Percentiles rank a stretch among this genome's conserved stretches.
Conservation (phyloP, 2,888 invertebrate species). For the Ommatoiulus sabulosus region DNA sequence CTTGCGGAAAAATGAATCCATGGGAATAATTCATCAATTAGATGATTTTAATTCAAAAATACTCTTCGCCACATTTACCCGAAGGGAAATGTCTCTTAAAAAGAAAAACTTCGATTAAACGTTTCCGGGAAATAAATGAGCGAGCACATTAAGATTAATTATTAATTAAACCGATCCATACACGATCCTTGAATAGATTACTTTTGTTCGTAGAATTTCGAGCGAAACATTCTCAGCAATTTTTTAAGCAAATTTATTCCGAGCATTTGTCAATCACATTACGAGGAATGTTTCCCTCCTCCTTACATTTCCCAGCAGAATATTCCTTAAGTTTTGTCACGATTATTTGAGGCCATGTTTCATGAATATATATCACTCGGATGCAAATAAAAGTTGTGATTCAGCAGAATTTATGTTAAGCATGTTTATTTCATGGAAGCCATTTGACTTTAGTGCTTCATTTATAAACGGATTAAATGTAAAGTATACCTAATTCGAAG, state of each 20-base stretch:
- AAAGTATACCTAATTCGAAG: constrained; percentile 27
- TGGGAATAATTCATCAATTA: constrained; percentile 40
- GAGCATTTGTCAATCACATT: constrained; percentile 44
- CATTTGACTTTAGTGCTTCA: constrained; percentile 32
- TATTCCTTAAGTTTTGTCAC: constrained; percentile 29
- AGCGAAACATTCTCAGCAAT: constrained; percentile 13
- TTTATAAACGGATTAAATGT: constrained; percentile 44
- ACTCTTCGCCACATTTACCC: not conserved
- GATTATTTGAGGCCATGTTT: constrained; percentile 38
- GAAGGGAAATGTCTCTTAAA: not conserved
- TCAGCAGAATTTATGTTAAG: constrained; percentile 39
- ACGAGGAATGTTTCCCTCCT: not conserved
- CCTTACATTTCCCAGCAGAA: constrained; percentile 39
- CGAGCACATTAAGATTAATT: not conserved
- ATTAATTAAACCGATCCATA: not conserved
- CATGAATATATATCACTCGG: constrained; percentile 46
- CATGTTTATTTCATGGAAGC: constrained; percentile 42
- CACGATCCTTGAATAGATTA: not conserved
- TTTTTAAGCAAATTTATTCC: constrained; percentile 42
- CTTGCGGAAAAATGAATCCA: not conserved
- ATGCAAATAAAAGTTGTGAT: constrained; percentile 47
- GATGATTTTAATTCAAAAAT: constrained; percentile 9
- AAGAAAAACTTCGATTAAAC: not conserved
- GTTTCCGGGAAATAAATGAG: not conserved
- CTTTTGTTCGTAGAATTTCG: not conserved